Percentiles rank a stretch among this genome's conserved stretches.
Evolutionary conservation across 2,888 invertebrate species (phyloP).

Genomic region (Halocaridina rubra): DNA sequence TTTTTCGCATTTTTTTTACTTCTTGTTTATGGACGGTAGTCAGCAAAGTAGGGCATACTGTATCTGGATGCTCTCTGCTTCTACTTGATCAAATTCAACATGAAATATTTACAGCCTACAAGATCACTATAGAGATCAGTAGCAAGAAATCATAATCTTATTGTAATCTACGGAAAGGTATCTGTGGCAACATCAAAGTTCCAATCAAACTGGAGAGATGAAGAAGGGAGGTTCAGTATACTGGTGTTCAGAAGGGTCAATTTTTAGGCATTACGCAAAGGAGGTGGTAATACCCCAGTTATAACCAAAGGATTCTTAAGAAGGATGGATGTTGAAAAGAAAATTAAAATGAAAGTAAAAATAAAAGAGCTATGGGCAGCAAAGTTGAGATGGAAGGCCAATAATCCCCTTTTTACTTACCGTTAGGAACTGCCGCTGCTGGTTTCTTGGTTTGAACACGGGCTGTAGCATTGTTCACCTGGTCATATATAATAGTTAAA

Average conservation of each 20-base stretch:
- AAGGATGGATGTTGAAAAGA: constrained; percentile 45
- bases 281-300: too few relatives aligned
- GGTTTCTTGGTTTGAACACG: constrained; percentile 99
- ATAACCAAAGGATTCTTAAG: too few relatives aligned
- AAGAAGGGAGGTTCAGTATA: constrained; percentile 17
- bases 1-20: too few relatives aligned
- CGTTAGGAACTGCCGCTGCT: constrained; percentile 84
- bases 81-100: not conserved
- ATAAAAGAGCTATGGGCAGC: constrained; percentile 43
- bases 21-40: constrained; percentile 17
- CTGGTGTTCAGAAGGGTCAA: constrained; percentile 38
- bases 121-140: constrained; percentile 1
- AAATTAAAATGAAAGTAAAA: constrained; percentile 44
- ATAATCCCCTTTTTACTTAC: constrained; percentile 73
- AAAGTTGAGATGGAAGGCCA: constrained; percentile 38
- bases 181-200: constrained; percentile 38
- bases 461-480: constrained; percentile 99
- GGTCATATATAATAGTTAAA: constrained; percentile 39
- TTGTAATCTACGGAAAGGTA: constrained; percentile 20
- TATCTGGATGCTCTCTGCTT: constrained; percentile 36
- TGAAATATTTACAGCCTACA: constrained; percentile 6
- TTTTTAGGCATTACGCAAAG: constrained; percentile 41
- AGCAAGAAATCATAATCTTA: not conserved
- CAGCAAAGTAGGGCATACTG: constrained; percentile 24
- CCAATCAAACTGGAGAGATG: constrained; percentile 15